phyloP scores from a whole-genome alignment of 2,888 invertebrate genomes.

The Cloeon dipterum region DNA sequence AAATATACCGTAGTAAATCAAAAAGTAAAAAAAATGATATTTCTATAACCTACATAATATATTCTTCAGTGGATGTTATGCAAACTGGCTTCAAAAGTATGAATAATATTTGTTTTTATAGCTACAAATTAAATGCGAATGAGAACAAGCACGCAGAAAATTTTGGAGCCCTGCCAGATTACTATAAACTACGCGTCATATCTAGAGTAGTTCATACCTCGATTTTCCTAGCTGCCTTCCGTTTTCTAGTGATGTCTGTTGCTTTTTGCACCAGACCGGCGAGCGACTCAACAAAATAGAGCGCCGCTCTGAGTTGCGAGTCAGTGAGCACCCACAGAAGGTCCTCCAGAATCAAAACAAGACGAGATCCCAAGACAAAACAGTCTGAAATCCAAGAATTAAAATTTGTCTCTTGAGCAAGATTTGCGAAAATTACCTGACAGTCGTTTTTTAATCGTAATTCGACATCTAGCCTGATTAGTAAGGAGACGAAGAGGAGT shows the following conservation, averaged over 20 bases:
- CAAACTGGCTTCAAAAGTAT: neutral
- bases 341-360: slow-evolving; percentile 85
- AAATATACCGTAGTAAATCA: too few species aligned
- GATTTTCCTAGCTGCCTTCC: slow-evolving; percentile 66
- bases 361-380: slow-evolving; percentile 71
- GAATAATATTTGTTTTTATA: too few species aligned
- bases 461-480: slow-evolving; percentile 82
- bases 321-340: slow-evolving; percentile 93
- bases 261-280: slow-evolving; percentile 60
- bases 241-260: slow-evolving; percentile 51
- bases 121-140: neutral
- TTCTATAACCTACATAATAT: too few species aligned
- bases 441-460: slow-evolving; percentile 84
- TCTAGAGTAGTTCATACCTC: too few species aligned
- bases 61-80: too few species aligned
- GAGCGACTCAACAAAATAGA: slow-evolving; percentile 70
- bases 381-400: slow-evolving; percentile 64
- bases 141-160: neutral
- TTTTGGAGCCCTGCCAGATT: neutral
- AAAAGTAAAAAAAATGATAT: too few species aligned
- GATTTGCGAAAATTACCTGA: slow-evolving; percentile 30
- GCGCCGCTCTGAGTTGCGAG: slow-evolving; percentile 80
- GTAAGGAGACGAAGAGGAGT: slow-evolving; percentile 82
- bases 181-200: too few species aligned
- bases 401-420: slow-evolving; percentile 3